Base-by-base conservation (phyloP, 1,140 invertebrate species). In the Bombus superbus region DNA sequence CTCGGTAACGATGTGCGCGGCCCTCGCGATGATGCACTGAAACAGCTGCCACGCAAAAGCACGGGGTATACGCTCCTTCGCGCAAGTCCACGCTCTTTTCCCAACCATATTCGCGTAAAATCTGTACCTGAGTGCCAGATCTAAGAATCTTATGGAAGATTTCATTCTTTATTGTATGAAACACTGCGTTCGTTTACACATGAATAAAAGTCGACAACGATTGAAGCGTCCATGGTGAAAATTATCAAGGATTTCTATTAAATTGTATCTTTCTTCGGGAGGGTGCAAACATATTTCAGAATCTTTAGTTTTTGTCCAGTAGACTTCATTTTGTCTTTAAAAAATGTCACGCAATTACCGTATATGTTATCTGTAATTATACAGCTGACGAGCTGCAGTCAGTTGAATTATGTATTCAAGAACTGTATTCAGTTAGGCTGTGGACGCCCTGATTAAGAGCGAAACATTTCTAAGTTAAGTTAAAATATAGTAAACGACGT, bases 21-120 rank as follows among this genome's bases (percentile, higher is more conserved):
- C 38, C 35, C 71, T 75, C 84, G 57, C 59, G 44, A 44, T 85
- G n/a, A 81, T 85, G 57, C 79, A 85, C 71, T 42, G 76, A 85
- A 59, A 62, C 66, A 53, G 53, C 69, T 73, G 79, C 79, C 83
- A 92, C 89, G 88, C 91, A 92, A 93, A 91, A 90, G 89, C 89
- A 90, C 90, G 74, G 91, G 85, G 87, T 90, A 83, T 62, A 77
- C 84, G 25, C 78, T 84, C 89, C 92, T 28, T 9, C 85, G 85
- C 85, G 85, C 85, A 86, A 86, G 85, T 75, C 81, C 80, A 38
- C 28, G 22, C 32, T 25, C 47, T 71, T 77, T 71, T 86, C 35
- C 64, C 18, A 71, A 62, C 28, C 59, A n/a, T 62, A 62, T 62
- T 62, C 11, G 13, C 11, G 25, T 62, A 62, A 62, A 62, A 4